A percentile compares a stretch with the other conserved stretches of the same genome.
These are phyloP conservation scores for Lissonota sp. DNA, from an alignment of 2,888 invertebrate species.

Conservation along the genomic window DNA sequence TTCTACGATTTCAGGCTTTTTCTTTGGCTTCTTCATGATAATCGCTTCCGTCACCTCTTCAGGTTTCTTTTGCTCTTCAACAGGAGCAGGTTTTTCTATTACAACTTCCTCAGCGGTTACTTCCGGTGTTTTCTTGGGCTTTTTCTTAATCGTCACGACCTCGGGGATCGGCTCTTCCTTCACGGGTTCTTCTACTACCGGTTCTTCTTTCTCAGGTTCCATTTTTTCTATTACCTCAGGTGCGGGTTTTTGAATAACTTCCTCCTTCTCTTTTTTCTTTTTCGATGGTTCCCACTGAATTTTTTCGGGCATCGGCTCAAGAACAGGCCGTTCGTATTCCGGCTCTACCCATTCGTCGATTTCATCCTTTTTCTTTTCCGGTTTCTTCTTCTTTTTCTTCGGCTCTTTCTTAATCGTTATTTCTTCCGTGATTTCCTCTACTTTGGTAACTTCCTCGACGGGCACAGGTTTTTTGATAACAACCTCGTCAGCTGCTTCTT, in stretches of 20 bases:
- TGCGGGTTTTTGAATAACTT: slow-evolving; percentile 68
- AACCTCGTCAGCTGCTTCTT: slow-evolving; percentile 82
- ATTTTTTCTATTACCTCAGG: slow-evolving; percentile 68
- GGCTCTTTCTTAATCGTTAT: slow-evolving; percentile 66
- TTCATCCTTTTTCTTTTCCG: slow-evolving; percentile 63
- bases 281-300: slow-evolving; percentile 67
- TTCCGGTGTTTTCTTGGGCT: slow-evolving; percentile 69
- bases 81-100: slow-evolving; percentile 69
- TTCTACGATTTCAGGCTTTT: slow-evolving; percentile 66
- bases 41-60: slow-evolving; percentile 75
- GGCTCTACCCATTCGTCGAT: slow-evolving; percentile 72
- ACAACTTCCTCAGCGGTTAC: slow-evolving; percentile 70
- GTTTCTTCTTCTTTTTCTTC: slow-evolving; percentile 67
- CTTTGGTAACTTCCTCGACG: slow-evolving; percentile 78
- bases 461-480: slow-evolving; percentile 72
- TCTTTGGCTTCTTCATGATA: slow-evolving; percentile 72
- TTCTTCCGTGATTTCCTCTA: slow-evolving; percentile 82
- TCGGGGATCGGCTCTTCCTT: slow-evolving; percentile 76
- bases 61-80: slow-evolving; percentile 71
- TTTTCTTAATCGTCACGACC: slow-evolving; percentile 77
- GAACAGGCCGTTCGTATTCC: slow-evolving; percentile 70
- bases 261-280: slow-evolving; percentile 65
- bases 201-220: slow-evolving; percentile 78
- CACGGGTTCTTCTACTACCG: slow-evolving; percentile 81
- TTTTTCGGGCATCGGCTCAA: slow-evolving; percentile 74